Evolutionary conservation across 2,113 vertebrate genomes (phyloP).

Genomic region (Melanerpes formicivorus): DNA sequence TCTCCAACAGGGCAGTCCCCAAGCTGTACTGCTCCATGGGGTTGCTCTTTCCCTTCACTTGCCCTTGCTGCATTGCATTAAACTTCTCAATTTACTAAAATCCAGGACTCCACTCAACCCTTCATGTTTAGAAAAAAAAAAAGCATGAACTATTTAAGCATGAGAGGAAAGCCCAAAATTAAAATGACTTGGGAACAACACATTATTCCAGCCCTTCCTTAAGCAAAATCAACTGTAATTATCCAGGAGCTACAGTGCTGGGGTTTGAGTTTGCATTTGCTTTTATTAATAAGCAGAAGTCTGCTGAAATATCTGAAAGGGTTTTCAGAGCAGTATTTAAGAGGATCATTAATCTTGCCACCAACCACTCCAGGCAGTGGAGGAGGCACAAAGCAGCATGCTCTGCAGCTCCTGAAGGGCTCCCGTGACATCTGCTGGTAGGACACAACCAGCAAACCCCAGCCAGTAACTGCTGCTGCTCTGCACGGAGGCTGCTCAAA

Average conservation of each 20-base stretch:
- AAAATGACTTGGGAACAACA: neutral
- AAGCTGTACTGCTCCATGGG: no score
- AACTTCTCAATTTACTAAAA: neutral
- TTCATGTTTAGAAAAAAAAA: neutral
- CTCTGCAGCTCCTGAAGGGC: neutral
- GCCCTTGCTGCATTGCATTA: no score
- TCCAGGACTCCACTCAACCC: neutral
- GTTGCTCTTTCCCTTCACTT: no score
- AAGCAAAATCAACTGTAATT: neutral
- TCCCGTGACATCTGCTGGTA: constrained; percentile 16
- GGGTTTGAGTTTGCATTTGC: neutral
- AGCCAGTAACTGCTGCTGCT: neutral
- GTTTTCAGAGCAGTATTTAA: neutral
- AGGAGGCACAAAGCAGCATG: neutral
- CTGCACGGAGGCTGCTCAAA: neutral
- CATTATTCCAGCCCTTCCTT: neutral
- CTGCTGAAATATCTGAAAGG: neutral
- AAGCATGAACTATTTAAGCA: neutral
- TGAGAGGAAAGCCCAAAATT: neutral
- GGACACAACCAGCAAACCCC: neutral
- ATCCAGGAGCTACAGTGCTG: neutral
- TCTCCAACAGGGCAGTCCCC: no score
- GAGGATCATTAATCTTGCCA: neutral
- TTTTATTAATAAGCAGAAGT: neutral
- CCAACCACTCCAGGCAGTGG: neutral